Percentiles rank a stretch among this genome's conserved stretches.
Conservation (phyloP, 2,797 vertebrate species). For the Lutjanus argentimaculatus region DNA sequence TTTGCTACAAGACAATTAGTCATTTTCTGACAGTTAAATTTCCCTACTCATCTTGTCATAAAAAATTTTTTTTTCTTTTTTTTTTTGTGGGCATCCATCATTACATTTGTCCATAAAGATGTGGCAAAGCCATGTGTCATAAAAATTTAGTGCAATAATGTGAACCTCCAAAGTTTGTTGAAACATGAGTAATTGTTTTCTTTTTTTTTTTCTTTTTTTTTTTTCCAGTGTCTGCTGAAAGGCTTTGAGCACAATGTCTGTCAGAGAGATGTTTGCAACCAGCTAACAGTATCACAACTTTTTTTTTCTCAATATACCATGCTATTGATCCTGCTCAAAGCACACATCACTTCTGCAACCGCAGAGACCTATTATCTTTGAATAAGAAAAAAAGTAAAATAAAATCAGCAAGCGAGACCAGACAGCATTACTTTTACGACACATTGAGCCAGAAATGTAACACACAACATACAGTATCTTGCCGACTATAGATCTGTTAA, state of each 20-base stretch:
- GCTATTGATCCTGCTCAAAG: constrained; percentile 87
- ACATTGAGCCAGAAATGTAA: constrained; percentile 88
- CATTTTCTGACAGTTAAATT: constrained; percentile 91
- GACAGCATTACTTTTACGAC: constrained; percentile 88
- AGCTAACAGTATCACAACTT: constrained; percentile 83
- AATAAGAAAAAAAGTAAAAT: constrained; percentile 81
- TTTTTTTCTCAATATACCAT: constrained; percentile 84
- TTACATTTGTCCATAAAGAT: constrained; percentile 97
- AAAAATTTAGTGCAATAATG: constrained; percentile 99
- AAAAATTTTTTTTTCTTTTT: constrained; percentile 81
- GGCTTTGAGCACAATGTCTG: constrained; percentile 84
- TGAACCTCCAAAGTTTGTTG: constrained; percentile 94
- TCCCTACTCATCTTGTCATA: constrained; percentile 90
- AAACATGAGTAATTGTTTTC: constrained; percentile 84
- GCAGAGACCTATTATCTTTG: constrained; percentile 85
- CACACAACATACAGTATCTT: constrained; percentile 88
- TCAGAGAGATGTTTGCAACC: constrained; percentile 87
- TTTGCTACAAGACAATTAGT: constrained; percentile 99
- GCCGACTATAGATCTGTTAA: constrained; percentile 85
- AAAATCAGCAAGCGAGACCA: constrained; percentile 88
- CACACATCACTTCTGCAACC: constrained; percentile 85
- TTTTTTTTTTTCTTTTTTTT: constrained; percentile 60
- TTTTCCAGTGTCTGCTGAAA: constrained; percentile 88
- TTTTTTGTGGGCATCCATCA: constrained; percentile 90
- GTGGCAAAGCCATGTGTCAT: constrained; percentile 96